Evolutionary conservation across 2,797 vertebrate species (phyloP), one percentile per base, ranked within the genome.

Genomic region (Gorsachius magnificus): DNA sequence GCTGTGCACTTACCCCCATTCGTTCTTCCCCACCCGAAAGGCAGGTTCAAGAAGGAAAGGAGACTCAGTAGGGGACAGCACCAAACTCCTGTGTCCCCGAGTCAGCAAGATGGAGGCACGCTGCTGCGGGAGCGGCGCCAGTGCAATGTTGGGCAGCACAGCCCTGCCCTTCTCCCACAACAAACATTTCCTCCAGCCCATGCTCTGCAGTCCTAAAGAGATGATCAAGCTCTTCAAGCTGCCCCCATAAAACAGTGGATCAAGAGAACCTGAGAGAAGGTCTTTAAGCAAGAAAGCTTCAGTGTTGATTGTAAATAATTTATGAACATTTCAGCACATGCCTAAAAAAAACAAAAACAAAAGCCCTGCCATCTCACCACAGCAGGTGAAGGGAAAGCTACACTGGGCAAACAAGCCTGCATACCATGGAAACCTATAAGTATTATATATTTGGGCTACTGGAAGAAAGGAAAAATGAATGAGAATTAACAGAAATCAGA

Each of bases 121-220:
- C 13, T 11, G 19, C 68, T 87, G 51, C 0, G 0, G 69, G 10
- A 75, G 22, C 4, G 0, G 35, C 13, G 57, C 35, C 48, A 56
- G 36, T 4, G 1, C 2, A 2, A 8, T 3, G 0, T 1, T 3
- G 3, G 29, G 29, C 72, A 83, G 45, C 2, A 8, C 41, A 41
- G 48, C n/a, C 26, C 64, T 48, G 72, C 35, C n/a, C 25, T 70
- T 56, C 71, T 50, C 16, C 54, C 24, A 31, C 57, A 78, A 60
- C 61, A 57, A 75, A 57, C 46, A 12, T 17, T 54, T 66, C 36
- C 63, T 82, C n/a, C 43, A 58, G 66, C 53, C n/a, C 43, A 21
- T 19, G n/a, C 38, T 66, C 43, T 61, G 18, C 36, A 61, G 22
- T 58, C 28, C 19, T 33, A 6, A 63, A 35, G 38, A 75, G 26